phyloP scores from a whole-genome alignment of 23 tunicate genomes.

The Halocynthia aurantium region DNA sequence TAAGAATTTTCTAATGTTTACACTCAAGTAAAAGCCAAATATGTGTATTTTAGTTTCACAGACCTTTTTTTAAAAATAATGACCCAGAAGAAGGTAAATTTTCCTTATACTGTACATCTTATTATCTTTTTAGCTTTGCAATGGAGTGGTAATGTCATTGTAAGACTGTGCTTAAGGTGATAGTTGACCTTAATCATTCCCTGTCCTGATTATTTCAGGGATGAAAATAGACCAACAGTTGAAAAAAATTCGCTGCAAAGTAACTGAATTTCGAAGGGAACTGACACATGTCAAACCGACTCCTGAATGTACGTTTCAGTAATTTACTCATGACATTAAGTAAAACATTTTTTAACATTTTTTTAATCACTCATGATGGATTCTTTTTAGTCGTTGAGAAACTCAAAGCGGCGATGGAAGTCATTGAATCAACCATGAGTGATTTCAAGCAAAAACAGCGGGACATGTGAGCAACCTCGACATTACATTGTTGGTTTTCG shows the following conservation, averaged over 20 bases:
- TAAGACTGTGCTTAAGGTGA: no score
- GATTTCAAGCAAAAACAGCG: constrained; percentile 64
- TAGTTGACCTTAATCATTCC: no score
- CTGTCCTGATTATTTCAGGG: constrained; percentile 21
- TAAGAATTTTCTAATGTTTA: no score
- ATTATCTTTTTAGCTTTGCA: no score
- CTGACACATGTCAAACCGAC: constrained; percentile 47
- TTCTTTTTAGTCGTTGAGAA: constrained; percentile 51
- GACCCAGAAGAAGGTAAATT: no score
- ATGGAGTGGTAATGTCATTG: no score
- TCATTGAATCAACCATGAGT: constrained; percentile 62
- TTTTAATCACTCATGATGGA: background rate
- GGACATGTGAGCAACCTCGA: constrained; percentile 29
- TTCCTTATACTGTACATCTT: no score
- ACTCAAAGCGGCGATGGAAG: constrained; percentile 62
- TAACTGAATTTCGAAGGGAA: constrained; percentile 32
- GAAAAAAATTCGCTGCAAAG: constrained; percentile 47
- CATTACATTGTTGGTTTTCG: background rate
- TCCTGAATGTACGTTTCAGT: constrained; percentile 56
- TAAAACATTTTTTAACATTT: background rate
- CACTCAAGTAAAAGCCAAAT: no score
- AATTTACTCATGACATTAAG: background rate
- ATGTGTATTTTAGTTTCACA: no score
- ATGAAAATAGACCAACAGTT: constrained; percentile 54
- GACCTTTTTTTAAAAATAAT: no score